Conservation (phyloP, 2,113 vertebrate genomes). For the Sclerurus mexicanus region DNA sequence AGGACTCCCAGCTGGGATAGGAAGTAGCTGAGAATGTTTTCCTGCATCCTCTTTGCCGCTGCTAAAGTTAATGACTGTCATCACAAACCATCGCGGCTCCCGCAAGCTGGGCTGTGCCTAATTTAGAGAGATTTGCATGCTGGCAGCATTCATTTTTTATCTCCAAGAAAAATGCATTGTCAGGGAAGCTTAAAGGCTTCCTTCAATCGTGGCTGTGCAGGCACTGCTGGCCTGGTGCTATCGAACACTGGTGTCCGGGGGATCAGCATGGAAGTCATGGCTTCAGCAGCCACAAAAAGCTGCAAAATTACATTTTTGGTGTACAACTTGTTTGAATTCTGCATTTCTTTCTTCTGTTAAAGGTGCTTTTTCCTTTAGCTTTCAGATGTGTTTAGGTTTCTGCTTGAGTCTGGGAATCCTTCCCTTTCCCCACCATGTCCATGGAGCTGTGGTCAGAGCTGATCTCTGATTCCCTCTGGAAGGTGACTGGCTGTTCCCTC, state of each 20-base stretch:
- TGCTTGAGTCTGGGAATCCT: background rate
- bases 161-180: constrained; percentile 32
- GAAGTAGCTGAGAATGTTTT: background rate
- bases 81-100: background rate
- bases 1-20: background rate
- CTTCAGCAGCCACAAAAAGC: background rate
- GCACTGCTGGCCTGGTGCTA: constrained; percentile 21
- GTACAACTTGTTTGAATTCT: background rate
- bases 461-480: background rate
- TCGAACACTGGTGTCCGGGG: background rate
- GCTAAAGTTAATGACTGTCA: background rate
- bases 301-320: background rate
- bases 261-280: background rate
- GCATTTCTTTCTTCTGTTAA: background rate
- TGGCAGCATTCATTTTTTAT: constrained; percentile 58
- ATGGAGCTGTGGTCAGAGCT: background rate
- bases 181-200: constrained; percentile 53
- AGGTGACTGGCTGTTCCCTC: background rate
- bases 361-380: background rate
- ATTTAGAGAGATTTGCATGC: constrained; percentile 69
- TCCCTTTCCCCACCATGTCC: background rate
- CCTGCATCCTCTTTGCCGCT: background rate
- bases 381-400: background rate
- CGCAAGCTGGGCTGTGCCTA: constrained; percentile 16
- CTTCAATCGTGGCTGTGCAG: constrained; percentile 3